Percentiles rank a stretch among this genome's conserved stretches.
These are phyloP conservation scores for Corynorhinus townsendii DNA, from an alignment of 2,113 vertebrate species.

Conservation along the genomic window DNA sequence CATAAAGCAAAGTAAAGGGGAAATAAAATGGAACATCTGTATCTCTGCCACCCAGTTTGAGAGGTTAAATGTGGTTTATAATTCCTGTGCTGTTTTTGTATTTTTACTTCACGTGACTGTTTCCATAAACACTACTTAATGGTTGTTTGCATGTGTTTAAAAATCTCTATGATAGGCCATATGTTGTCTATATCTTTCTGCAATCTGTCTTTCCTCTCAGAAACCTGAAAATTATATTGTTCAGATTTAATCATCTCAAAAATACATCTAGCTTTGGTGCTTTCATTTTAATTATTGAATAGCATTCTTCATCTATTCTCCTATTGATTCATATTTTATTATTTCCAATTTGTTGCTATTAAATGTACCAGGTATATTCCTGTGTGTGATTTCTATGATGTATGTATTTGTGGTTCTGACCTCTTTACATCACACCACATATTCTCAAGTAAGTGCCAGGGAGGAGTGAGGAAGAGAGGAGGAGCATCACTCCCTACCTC, in stretches of 20 bases:
- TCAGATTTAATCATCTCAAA: background rate
- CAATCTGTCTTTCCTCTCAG: background rate
- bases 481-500: background rate
- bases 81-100: background rate
- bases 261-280: background rate
- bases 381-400: background rate
- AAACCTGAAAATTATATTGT: constrained; percentile 7
- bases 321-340: background rate
- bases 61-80: background rate
- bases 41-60: background rate
- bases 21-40: background rate
- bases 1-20: background rate
- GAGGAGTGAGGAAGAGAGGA: background rate
- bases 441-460: background rate
- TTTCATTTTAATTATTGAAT: background rate
- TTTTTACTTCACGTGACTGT: background rate
- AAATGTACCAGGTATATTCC: background rate
- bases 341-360: background rate
- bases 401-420: background rate
- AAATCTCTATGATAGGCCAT: background rate
- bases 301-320: background rate
- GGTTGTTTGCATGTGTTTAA: background rate
- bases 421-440: background rate
- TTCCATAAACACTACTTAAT: background rate
- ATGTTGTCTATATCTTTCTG: background rate